Evolutionary conservation across 2,797 vertebrate species (phyloP), one percentile per base, ranked within the genome.

Genomic region (Chaunax sp.): DNA sequence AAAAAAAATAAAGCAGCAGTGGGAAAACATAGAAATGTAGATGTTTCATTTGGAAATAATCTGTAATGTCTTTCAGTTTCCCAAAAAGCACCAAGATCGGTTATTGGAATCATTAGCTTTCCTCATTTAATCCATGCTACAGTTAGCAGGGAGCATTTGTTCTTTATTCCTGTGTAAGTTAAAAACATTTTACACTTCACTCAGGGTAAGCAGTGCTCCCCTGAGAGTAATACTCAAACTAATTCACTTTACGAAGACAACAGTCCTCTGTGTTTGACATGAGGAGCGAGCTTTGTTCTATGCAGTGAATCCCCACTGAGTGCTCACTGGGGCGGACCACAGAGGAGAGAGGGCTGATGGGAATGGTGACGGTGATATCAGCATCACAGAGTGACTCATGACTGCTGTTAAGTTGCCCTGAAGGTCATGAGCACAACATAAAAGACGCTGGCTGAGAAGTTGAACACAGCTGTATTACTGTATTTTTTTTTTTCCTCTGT

Each of bases 331-430:
- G 64, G n/a, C 26, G 15, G 46, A 18, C 35, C 75, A 30, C 69
- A 12, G 70, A 61, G 77, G 77, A 16, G 45, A 72, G 61, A 41
- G 54, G 67, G 76, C 72, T 89, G 83, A 87, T 89, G 89, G 89
- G 89, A 89, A 90, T 66, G 58, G 60, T 75, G 83, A 75, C 65
- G 85, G 75, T 84, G 82, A 86, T 87, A 77, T 85, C 83, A 70
- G 64, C 82, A 72, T 78, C 78, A 46, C 38, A 69, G 79, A 64
- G 77, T 90, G 85, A 87, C 84, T 90, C 89, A 89, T 68, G 69
- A 56, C 82, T 77, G 71, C 71, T 74, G 58, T 75, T 83, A 81
- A 85, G 81, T 81, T 77, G 75, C 67, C 69, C 40, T 41, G 69
- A 70, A 65, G 52, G 59, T 71, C 23, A 26, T 81, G 72, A 64